Evolutionary conservation across 2,113 vertebrate genomes (phyloP), one percentile per base, ranked within the genome.

Genomic region (Siniperca knerii): DNA sequence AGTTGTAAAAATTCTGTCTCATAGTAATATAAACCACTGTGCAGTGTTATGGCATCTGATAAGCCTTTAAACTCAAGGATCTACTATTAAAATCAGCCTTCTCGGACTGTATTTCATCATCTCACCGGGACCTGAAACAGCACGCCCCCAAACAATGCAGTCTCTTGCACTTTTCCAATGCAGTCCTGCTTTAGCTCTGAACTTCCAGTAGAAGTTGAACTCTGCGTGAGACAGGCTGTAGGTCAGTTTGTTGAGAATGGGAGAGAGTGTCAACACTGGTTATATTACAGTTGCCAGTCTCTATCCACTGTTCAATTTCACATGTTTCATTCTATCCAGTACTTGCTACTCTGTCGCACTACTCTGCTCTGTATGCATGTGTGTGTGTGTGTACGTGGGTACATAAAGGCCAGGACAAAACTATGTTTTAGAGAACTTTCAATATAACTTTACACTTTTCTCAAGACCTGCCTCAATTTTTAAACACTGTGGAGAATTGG

Each of bases 401-500:
- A 72, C 50, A 78, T 80, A 76, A 55, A 78, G 20, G 58, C 44
- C 65, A 77, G 40, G 29, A 25, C 4, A 37, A 70, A 79, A 77
- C 35, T 46, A 75, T 33, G 35, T 61, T 87, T 89, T 79, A 16
- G 15, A 84, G 40, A 89, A 85, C 73, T 91, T 93, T 84, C 37
- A 82, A 86, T 79, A 76, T 79, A 89, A 81, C 68, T 79, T 79
- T 23, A 79, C 35, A 64, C 77, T 87, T 25, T 65, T 83, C 77
- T 75, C 62, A 75, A 82, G 50, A 84, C 68, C 65, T 72, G 81
- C 83, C 80, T 91, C 74, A 55, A 37, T 81, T 89, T 90, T 83
- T 82, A 87, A 83, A 90, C 76, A 88, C 86, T 79, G 79, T 85
- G 82, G 90, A 89, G 75, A 93, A 93, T 92, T 88, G 87, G 71